A percentile compares a stretch with the other conserved stretches of the same genome.
Conservation (phyloP, 64 coral and sea anemone species). For the Pocillopora verrucosa region DNA sequence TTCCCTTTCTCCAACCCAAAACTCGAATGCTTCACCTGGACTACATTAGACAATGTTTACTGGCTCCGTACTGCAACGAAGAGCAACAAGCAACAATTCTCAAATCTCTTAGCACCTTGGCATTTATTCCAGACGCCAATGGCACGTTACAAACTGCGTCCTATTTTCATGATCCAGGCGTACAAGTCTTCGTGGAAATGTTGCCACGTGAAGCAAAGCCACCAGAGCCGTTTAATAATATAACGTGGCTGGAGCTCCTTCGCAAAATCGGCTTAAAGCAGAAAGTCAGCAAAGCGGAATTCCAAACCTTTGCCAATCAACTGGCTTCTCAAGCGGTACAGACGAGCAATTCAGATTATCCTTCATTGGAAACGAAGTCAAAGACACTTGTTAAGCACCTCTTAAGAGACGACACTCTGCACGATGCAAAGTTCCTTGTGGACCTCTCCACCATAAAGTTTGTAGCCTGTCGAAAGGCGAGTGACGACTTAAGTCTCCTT, state of each 20-base stretch:
- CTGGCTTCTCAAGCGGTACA: constrained; percentile 39
- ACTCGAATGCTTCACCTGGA: constrained; percentile 68
- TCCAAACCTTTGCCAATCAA: constrained; percentile 62
- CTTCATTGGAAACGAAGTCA: constrained; percentile 63
- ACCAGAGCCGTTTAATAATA: constrained; percentile 46
- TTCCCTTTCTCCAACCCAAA: constrained; percentile 37
- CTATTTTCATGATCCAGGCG: constrained; percentile 81
- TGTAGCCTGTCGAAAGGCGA: constrained; percentile 61
- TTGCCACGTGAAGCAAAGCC: too few relatives aligned
- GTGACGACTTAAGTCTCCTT: constrained; percentile 37
- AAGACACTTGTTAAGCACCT: constrained; percentile 64
- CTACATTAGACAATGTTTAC: constrained; percentile 52
- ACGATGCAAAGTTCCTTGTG: constrained; percentile 32
- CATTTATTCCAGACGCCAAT: constrained; percentile 65
- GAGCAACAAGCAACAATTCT: constrained; percentile 14
- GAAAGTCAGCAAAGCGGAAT: constrained; percentile 46
- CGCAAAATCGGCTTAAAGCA: constrained; percentile 60
- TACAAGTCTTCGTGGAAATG: constrained; percentile 81
- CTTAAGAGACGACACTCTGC: constrained; percentile 17
- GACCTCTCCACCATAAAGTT: constrained; percentile 73
- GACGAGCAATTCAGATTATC: neutral
- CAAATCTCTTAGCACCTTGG: constrained; percentile 33
- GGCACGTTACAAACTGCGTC: constrained; percentile 54
- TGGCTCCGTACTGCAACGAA: neutral
- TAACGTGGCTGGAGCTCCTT: constrained; percentile 71